Evolutionary conservation across 1,140 invertebrate genomes (phyloP).

Genomic region (Harlomillsia oculata): DNA sequence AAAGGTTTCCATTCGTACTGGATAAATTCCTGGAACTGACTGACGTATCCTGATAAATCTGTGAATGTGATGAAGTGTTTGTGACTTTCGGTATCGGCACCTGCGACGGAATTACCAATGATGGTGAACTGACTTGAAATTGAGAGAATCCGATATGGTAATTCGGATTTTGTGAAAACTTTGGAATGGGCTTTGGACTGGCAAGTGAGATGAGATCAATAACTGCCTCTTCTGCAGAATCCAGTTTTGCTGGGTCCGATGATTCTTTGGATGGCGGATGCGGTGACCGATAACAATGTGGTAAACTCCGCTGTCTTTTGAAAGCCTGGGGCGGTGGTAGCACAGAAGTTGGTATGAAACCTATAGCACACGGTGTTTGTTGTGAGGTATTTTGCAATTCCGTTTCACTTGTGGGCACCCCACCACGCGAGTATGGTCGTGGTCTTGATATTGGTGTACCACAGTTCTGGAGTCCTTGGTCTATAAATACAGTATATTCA

Average conservation of each 20-base stretch:
- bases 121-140: neutral
- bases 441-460: too few relatives aligned
- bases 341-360: neutral
- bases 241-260: neutral
- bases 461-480: too few relatives aligned
- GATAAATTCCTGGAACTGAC: neutral
- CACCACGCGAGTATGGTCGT: too few relatives aligned
- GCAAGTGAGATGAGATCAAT: conserved; percentile 27
- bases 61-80: neutral
- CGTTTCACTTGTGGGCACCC: neutral
- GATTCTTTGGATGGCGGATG: neutral
- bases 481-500: too few relatives aligned
- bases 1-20: neutral
- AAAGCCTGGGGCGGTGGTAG: conserved; percentile 16
- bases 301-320: conserved; percentile 28
- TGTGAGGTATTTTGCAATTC: too few relatives aligned
- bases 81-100: too few relatives aligned
- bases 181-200: conserved; percentile 29
- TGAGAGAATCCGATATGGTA: neutral
- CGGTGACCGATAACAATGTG: conserved; percentile 12
- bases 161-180: conserved; percentile 8
- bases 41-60: neutral
- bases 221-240: conserved; percentile 1
- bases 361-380: too few relatives aligned
- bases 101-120: too few relatives aligned